phyloP scores from a whole-genome alignment of 2,888 invertebrate species.

The Dromius quadrimaculatus region DNA sequence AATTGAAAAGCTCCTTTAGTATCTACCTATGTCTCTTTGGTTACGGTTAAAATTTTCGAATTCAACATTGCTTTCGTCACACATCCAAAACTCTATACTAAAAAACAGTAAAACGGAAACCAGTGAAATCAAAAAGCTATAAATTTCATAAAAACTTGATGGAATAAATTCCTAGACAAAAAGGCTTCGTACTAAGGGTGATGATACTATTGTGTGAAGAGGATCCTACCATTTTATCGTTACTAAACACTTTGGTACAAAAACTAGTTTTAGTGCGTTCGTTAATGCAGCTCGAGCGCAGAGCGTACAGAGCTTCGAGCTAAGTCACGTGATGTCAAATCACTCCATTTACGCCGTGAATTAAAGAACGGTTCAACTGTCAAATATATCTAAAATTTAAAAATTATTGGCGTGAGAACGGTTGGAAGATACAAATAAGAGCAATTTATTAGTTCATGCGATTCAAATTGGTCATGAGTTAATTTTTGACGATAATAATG shows the following conservation, averaged over 20 bases:
- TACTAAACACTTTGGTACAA: slow-evolving; percentile 41
- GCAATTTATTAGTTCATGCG: too few relatives aligned
- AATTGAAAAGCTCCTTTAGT: not conserved
- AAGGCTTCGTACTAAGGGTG: slow-evolving; percentile 28
- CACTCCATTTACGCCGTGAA: too few relatives aligned
- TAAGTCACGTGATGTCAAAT: too few relatives aligned
- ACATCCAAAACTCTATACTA: not conserved
- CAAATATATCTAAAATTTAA: too few relatives aligned
- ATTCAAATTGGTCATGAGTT: too few relatives aligned
- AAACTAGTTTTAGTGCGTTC: too few relatives aligned
- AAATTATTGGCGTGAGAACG: too few relatives aligned
- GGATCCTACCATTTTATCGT: slow-evolving; percentile 40
- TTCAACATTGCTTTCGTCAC: slow-evolving; percentile 29
- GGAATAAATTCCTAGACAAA: slow-evolving; percentile 43
- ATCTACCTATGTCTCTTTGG: slow-evolving; percentile 13
- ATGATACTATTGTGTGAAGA: slow-evolving; percentile 44
- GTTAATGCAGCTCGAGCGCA: too few relatives aligned
- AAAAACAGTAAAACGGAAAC: slow-evolving; percentile 36
- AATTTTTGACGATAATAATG: too few relatives aligned
- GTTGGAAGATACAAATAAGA: too few relatives aligned
- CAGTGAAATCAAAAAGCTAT: slow-evolving; percentile 40
- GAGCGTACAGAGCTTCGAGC: too few relatives aligned
- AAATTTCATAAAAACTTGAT: slow-evolving; percentile 36
- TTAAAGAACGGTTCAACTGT: too few relatives aligned
- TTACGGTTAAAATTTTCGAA: slow-evolving; percentile 27